Conservation (phyloP, 2,113 vertebrate species). For the Chlorodrepanis virens region DNA sequence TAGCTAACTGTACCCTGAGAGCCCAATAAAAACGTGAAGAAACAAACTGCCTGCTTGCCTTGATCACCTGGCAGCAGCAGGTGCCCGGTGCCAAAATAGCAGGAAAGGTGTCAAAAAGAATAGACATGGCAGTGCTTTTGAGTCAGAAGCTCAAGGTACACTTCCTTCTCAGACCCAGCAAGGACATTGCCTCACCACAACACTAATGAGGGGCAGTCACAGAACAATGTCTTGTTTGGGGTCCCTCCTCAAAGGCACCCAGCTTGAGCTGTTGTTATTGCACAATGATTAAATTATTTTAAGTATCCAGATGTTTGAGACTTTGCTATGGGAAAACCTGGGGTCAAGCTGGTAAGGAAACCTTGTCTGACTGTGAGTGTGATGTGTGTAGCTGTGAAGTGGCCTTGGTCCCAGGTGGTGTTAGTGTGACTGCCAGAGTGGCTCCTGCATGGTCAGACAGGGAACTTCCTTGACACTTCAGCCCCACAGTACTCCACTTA, state of each 20-base stretch:
- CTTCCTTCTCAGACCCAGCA: background rate
- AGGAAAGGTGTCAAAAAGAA: background rate
- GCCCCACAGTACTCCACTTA: background rate
- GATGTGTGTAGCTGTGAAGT: background rate
- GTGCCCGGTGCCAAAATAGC: background rate
- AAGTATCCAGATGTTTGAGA: background rate
- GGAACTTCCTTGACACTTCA: background rate
- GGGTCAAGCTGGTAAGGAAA: background rate
- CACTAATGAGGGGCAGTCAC: fast-evolving
- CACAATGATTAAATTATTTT: background rate
- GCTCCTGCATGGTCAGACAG: background rate
- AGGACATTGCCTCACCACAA: background rate
- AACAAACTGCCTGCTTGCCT: background rate
- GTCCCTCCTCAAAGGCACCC: background rate
- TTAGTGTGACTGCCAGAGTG: background rate
- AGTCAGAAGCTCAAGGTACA: fast-evolving
- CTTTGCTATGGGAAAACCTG: background rate
- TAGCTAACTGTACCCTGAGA: background rate
- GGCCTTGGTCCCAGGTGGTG: background rate
- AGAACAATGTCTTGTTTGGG: background rate
- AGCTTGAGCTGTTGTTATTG: background rate
- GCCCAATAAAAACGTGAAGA: background rate
- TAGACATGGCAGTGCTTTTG: fast-evolving
- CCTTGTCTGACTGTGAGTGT: background rate
- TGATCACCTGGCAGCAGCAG: background rate